Evolutionary conservation across 2,888 invertebrate genomes (phyloP).

Genomic region (Macroteleia sp.): DNA sequence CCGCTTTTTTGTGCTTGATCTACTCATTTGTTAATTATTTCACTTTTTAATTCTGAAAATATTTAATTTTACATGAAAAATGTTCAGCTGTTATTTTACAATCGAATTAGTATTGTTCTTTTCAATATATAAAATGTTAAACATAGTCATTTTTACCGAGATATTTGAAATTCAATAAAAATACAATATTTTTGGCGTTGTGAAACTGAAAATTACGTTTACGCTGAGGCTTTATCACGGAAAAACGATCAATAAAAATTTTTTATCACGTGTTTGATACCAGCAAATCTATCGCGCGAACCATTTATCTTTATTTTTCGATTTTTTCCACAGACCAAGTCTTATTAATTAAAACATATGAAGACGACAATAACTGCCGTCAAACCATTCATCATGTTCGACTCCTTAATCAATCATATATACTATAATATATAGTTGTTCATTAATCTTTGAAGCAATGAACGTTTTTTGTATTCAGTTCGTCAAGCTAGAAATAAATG

Average conservation of each 20-base stretch:
- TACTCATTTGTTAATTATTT: too few species aligned
- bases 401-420: slow-evolving; percentile 35
- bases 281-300: neutral
- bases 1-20: too few species aligned
- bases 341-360: slow-evolving; percentile 32
- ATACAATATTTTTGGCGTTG: too few species aligned
- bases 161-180: neutral
- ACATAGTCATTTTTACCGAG: too few species aligned
- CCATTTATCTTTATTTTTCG: slow-evolving; percentile 23
- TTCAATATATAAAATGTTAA: too few species aligned
- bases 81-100: too few species aligned
- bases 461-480: slow-evolving; percentile 44
- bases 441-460: slow-evolving; percentile 42
- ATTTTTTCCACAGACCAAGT: slow-evolving; percentile 8
- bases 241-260: slow-evolving; percentile 9
- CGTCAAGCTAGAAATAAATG: slow-evolving; percentile 43
- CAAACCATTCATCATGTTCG: slow-evolving; percentile 31
- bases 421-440: slow-evolving; percentile 18
- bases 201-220: slow-evolving; percentile 10
- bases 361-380: slow-evolving; percentile 5
- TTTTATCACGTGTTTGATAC: slow-evolving; percentile 12
- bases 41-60: too few species aligned
- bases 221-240: neutral
- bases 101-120: too few species aligned
- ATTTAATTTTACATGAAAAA: too few species aligned